Evolutionary conservation across 2,888 invertebrate genomes (phyloP).

Genomic region (Pocota personata): DNA sequence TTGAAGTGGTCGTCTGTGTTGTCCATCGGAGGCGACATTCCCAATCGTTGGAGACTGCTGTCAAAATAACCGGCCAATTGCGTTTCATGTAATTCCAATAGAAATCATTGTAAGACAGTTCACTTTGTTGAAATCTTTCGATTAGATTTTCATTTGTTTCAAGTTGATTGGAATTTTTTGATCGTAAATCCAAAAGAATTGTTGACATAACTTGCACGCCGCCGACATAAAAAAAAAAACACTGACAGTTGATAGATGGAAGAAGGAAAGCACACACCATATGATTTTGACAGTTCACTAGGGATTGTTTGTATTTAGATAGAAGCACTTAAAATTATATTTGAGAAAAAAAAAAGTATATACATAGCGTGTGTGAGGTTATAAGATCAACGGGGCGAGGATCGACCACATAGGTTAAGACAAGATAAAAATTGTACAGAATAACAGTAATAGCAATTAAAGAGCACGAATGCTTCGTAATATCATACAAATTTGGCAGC

Average conservation of each 20-base stretch:
- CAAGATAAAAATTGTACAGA: too few relatives aligned
- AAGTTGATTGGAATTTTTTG: constrained; percentile 43
- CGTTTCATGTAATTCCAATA: constrained; percentile 84
- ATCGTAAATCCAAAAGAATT: constrained; percentile 59
- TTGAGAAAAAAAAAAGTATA: too few relatives aligned
- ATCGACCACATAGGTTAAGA: too few relatives aligned
- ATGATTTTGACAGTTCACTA: not conserved
- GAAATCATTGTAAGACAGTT: constrained; percentile 85
- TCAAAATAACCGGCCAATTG: constrained; percentile 89
- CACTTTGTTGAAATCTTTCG: constrained; percentile 50
- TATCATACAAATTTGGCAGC: too few relatives aligned
- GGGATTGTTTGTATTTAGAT: not conserved
- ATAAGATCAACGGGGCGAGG: too few relatives aligned
- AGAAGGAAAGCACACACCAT: not conserved
- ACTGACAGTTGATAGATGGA: not conserved
- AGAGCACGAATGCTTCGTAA: too few relatives aligned
- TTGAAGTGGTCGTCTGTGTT: constrained; percentile 43
- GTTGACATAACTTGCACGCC: constrained; percentile 67
- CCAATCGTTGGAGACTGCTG: constrained; percentile 87
- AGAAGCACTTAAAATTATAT: not conserved
- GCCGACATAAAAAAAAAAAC: constrained; percentile 48
- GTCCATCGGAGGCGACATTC: constrained; percentile 87
- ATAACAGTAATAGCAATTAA: too few relatives aligned
- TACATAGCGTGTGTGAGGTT: too few relatives aligned
- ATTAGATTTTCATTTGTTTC: constrained; percentile 66